Evolutionary conservation across 2,888 invertebrate species (phyloP).

Genomic region (Frankliniella fusca): DNA sequence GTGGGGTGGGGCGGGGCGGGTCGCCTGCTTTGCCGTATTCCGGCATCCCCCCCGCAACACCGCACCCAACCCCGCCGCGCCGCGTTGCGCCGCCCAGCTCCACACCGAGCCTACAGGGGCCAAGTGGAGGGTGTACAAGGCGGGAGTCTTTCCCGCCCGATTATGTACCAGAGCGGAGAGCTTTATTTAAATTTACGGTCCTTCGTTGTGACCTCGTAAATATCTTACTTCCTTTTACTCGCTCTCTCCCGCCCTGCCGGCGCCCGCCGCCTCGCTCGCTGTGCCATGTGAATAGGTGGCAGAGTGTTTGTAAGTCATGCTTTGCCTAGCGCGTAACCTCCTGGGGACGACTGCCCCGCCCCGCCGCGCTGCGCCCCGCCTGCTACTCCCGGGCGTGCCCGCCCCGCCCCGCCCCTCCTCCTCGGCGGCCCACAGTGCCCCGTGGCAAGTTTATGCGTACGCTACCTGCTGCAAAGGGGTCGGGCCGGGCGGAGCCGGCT

Average conservation of each 20-base stretch:
- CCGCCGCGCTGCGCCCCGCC: background rate
- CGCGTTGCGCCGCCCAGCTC: background rate
- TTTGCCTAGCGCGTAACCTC: background rate
- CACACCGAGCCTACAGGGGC: background rate
- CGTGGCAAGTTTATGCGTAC: background rate
- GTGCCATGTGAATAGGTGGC: constrained; percentile 1
- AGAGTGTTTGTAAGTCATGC: constrained; percentile 23
- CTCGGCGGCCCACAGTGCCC: background rate
- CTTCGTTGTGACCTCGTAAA: background rate
- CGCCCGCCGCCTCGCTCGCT: background rate
- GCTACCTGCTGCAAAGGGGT: background rate
- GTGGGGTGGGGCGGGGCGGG: too few species aligned
- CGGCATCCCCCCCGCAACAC: background rate
- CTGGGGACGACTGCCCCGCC: background rate
- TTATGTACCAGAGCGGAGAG: background rate
- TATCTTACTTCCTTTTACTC: background rate
- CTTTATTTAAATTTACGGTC: constrained; percentile 6
- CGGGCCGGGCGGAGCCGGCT: background rate
- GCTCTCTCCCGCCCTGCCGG: background rate
- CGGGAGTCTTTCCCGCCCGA: background rate
- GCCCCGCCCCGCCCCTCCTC: background rate
- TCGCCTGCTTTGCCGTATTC: too few species aligned
- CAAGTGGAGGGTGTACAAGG: background rate
- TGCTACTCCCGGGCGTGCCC: background rate
- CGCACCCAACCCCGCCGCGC: background rate